Percentiles rank a stretch among this genome's conserved stretches.
phyloP scores from a whole-genome alignment of 2,113 vertebrate genomes.

The Spilogale gracilis region DNA sequence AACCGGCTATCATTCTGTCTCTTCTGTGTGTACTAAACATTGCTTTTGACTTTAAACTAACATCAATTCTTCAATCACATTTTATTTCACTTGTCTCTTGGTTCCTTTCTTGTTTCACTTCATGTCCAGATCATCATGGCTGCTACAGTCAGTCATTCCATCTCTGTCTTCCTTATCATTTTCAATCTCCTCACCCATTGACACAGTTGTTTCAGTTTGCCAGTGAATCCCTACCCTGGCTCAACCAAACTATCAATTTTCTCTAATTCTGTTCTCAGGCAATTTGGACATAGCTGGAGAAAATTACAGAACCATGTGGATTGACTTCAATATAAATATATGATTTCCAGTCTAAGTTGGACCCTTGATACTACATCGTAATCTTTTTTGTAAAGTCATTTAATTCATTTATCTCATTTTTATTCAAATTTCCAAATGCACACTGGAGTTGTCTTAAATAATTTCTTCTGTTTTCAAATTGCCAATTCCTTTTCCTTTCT shows the following conservation, averaged over 20 bases:
- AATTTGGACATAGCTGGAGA: neutral
- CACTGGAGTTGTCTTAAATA: neutral
- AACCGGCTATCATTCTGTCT: neutral
- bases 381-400: neutral
- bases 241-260: constrained; percentile 15
- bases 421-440: constrained; percentile 20
- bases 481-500: neutral
- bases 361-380: neutral
- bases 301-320: neutral
- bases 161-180: neutral
- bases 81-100: neutral
- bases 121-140: neutral
- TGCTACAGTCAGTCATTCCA: neutral
- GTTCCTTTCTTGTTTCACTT: neutral
- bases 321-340: neutral
- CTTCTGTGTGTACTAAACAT: neutral
- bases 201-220: neutral
- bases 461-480: neutral
- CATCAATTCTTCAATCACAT: neutral
- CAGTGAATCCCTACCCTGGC: neutral
- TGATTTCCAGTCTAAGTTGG: neutral
- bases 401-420: neutral
- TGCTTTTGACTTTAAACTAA: neutral
- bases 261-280: neutral
- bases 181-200: neutral